Conservation (phyloP, 1,140 invertebrate species). For the Maniola jurtina region DNA sequence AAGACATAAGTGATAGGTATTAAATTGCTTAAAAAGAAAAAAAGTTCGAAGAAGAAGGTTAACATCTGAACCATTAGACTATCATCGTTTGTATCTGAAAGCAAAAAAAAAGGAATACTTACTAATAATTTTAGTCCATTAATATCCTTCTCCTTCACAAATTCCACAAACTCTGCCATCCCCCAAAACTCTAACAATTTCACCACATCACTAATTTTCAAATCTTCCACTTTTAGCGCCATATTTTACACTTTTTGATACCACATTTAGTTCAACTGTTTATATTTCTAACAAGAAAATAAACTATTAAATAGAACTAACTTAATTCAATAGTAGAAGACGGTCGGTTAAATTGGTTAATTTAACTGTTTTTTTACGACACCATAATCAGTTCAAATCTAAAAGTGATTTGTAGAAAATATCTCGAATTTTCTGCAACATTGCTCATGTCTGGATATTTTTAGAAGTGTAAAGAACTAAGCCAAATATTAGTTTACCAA, state of each 20-base stretch:
- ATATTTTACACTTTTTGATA: conserved; percentile 10
- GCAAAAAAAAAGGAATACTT: conserved; percentile 22
- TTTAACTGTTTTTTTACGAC: no score
- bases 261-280: background rate
- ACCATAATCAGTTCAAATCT: background rate
- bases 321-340: no score
- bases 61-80: no score
- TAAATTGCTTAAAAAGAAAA: no score
- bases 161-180: conserved; percentile 56
- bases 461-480: background rate
- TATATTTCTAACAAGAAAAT: no score
- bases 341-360: no score
- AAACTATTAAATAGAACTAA: no score
- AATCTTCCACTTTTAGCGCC: conserved; percentile 42
- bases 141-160: conserved; percentile 52
- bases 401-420: background rate
- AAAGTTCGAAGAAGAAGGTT: no score
- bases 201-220: conserved; percentile 48
- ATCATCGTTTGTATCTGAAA: no score
- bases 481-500: background rate
- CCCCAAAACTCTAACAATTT: conserved; percentile 50
- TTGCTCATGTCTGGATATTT: background rate
- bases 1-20: conserved; percentile 26
- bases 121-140: conserved; percentile 63
- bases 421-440: no score